Conservation (phyloP, 2,113 vertebrate genomes). For the Archilochus colubris region DNA sequence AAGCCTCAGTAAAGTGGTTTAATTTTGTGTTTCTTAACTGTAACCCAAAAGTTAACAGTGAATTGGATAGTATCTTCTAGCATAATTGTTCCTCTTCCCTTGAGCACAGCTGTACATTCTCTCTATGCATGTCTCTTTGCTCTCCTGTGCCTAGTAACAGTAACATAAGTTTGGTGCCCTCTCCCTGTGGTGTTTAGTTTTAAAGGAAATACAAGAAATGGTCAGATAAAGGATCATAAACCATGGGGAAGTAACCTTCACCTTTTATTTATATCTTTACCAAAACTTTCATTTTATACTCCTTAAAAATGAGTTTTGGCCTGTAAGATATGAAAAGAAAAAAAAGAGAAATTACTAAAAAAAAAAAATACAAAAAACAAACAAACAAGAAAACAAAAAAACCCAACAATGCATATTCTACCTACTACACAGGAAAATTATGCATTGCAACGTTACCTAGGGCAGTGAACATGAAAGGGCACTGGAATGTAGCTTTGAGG, state of each 20-base stretch:
- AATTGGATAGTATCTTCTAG: not conserved
- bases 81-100: not conserved
- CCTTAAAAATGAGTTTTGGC: not conserved
- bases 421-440: not conserved
- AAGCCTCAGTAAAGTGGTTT: not conserved
- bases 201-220: not conserved
- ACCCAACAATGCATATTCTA: not conserved
- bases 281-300: not conserved
- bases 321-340: not conserved
- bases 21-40: not conserved
- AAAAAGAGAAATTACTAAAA: not conserved
- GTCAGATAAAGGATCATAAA: not conserved
- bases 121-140: not conserved
- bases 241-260: not conserved
- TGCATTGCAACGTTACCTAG: not conserved
- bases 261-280: not conserved
- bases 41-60: not conserved
- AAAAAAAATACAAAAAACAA: too few species aligned
- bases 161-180: not conserved
- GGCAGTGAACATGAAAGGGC: not conserved
- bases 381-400: too few species aligned
- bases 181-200: not conserved
- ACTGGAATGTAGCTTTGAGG: not conserved
- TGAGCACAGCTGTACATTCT: not conserved
- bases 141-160: not conserved